Evolutionary conservation across 2,113 vertebrate genomes (phyloP), one percentile per base, ranked within the genome.

Genomic region (Cottus gobio): DNA sequence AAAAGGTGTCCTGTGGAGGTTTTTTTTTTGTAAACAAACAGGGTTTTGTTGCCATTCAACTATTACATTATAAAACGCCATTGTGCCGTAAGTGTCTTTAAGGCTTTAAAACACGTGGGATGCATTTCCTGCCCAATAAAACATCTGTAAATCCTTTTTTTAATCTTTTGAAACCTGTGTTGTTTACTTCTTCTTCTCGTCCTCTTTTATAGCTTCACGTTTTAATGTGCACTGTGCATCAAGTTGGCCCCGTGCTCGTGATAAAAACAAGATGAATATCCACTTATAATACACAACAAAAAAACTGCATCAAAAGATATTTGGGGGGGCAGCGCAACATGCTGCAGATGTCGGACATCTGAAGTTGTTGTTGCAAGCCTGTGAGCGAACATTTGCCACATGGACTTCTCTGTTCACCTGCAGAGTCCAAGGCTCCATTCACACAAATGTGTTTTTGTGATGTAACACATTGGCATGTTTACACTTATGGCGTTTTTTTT

Each of bases 1-100:
- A 82, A 73, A 78, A 77, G 69, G 66, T 77, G 79, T 89, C 87
- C 62, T 15, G 75, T 75, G 75, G 75, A 84, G 73, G n/a, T n/a
- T n/a, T 52, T 60, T 83, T 77, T 56, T 69, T 65, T 26, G 54
- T 63, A 72, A 87, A 75, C 48, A 80, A 84, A 78, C 36, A 46
- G 13, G 50, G 22, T 54, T 70, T 83, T 81, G 63, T 88, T 88
- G 73, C 65, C 71, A 54, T 73, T 72, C 56, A 67, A 20, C 22
- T 54, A 18, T 62, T 31, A 70, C 15, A 57, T 57, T 57, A 26
- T 28, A 22, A 26, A 28, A 42, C 68, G 62, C n/a, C 44, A 34
- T 48, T 71, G 57, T 34, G 77, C 75, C n/a, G 67, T 63, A 76
- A 57, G 30, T 80, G 24, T 81, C 81, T 84, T 68, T 34, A 1